phyloP scores from a whole-genome alignment of 2,797 vertebrate species.

The Dipus sagitta region DNA sequence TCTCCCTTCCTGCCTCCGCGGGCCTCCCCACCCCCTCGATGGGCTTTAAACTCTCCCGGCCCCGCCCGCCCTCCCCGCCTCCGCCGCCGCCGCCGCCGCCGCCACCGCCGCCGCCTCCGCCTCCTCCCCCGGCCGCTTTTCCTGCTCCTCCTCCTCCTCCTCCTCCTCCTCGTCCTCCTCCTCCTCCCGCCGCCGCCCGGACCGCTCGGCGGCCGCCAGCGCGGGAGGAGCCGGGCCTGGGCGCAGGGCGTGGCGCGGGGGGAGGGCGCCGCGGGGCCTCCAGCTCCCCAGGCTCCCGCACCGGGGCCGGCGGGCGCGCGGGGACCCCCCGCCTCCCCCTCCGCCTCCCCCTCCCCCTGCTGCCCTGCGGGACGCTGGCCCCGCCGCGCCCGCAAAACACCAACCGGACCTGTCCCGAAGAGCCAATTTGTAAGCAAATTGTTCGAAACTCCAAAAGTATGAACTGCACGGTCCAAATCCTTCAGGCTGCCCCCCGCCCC shows the following conservation, averaged over 20 bases:
- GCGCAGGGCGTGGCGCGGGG: conserved; percentile 63
- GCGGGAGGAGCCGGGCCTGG: conserved; percentile 65
- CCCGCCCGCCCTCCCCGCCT: conserved; percentile 71
- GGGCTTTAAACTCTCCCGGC: conserved; percentile 81
- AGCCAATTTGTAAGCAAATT: conserved; percentile 57
- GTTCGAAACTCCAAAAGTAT: conserved; percentile 37
- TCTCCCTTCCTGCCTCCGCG: conserved; percentile 58
- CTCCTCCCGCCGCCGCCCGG: conserved; percentile 71
- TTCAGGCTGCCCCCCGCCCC: no score
- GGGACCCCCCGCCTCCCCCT: not conserved
- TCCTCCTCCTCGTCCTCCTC: conserved; percentile 77
- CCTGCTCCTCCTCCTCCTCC: conserved; percentile 77
- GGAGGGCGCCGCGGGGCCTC: conserved; percentile 2
- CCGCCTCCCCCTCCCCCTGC: not conserved
- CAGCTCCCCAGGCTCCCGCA: not conserved
- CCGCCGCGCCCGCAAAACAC: not conserved
- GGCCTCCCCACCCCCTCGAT: conserved; percentile 75
- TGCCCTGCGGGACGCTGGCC: not conserved
- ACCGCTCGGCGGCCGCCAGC: conserved; percentile 67
- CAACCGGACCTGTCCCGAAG: conserved; percentile 30
- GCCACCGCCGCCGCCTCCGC: conserved; percentile 71
- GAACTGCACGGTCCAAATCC: not conserved
- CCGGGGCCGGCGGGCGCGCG: not conserved
- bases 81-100: conserved; percentile 47
- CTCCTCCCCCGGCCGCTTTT: conserved; percentile 75